phyloP scores from a whole-genome alignment of 2,888 invertebrate species.

The Osmoderma eremita region DNA sequence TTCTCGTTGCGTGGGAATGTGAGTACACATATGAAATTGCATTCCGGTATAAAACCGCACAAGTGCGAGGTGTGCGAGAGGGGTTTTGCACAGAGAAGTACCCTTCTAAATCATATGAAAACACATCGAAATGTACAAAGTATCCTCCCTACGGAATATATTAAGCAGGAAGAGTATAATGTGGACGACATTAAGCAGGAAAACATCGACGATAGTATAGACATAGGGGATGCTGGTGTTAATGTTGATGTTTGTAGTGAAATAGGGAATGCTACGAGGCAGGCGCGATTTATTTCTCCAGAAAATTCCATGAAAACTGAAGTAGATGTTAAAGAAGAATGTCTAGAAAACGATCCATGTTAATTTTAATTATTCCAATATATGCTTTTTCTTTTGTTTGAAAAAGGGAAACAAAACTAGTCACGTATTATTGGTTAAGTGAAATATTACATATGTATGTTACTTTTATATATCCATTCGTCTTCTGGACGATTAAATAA shows the following conservation, averaged over 20 bases:
- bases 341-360: background rate
- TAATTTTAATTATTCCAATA: conserved; percentile 9
- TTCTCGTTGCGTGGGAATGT: conserved; percentile 40
- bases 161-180: conserved; percentile 35
- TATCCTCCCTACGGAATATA: conserved; percentile 16
- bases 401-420: background rate
- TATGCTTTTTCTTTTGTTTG: background rate
- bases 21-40: conserved; percentile 38
- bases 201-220: background rate
- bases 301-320: conserved; percentile 3
- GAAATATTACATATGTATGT: background rate
- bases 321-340: background rate
- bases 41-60: conserved; percentile 37
- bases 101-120: conserved; percentile 38
- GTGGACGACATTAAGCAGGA: conserved; percentile 31
- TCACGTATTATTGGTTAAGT: background rate
- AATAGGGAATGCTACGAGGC: background rate
- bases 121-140: conserved; percentile 26
- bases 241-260: background rate
- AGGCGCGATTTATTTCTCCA: too few relatives aligned
- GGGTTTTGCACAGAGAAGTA: conserved; percentile 38
- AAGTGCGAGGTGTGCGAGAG: conserved; percentile 37
- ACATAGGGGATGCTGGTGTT: background rate
- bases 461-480: conserved; percentile 1
- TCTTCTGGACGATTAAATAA: background rate